phyloP scores from a whole-genome alignment of 2,113 vertebrate species.

The Oreochromis spilurus region DNA sequence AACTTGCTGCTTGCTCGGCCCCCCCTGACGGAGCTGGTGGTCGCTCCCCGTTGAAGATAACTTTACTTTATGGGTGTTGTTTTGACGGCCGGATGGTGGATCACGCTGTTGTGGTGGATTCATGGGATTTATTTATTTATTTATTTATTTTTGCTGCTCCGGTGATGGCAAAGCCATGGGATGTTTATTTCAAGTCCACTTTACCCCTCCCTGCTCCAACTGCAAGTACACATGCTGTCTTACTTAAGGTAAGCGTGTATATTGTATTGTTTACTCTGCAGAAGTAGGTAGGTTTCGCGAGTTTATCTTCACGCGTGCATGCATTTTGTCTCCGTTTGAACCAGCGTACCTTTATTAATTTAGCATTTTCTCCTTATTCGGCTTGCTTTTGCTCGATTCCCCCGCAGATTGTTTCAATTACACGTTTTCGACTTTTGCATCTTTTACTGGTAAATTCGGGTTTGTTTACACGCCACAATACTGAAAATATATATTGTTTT shows the following conservation, averaged over 20 bases:
- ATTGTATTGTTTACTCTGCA: not conserved
- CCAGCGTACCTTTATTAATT: not conserved
- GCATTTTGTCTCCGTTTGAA: not conserved
- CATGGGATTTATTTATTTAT: not conserved
- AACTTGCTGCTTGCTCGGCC: conserved; percentile 20
- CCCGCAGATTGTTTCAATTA: not conserved
- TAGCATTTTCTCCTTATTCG: not conserved
- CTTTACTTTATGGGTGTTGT: not conserved
- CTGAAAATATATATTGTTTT: not conserved
- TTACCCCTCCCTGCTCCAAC: conserved; percentile 26
- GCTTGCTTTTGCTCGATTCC: not conserved
- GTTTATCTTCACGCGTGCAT: not conserved
- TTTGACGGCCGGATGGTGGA: not conserved
- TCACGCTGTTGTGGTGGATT: not conserved
- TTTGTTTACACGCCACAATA: not conserved
- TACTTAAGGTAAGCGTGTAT: conserved; percentile 32
- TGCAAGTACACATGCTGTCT: conserved; percentile 18
- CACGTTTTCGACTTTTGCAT: not conserved
- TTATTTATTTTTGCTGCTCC: not conserved
- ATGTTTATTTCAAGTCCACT: conserved; percentile 51
- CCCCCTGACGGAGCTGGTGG: not conserved
- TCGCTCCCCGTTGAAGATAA: not conserved
- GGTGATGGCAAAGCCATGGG: conserved; percentile 27
- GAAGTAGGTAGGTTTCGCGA: not conserved
- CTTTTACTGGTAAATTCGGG: not conserved